Evolutionary conservation across 2,888 invertebrate species (phyloP).

Genomic region (Eustalomyia histrio): DNA sequence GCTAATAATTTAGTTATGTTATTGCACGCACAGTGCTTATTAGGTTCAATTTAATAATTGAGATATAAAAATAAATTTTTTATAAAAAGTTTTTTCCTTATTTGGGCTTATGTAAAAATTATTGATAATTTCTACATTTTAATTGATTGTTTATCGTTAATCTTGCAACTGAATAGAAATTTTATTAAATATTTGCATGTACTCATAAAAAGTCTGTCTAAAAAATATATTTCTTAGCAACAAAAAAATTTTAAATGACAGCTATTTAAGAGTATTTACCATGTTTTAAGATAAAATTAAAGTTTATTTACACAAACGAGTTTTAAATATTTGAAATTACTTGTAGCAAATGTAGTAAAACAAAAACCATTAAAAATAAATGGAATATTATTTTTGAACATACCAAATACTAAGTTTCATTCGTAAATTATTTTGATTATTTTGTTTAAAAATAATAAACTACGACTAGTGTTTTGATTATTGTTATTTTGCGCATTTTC

Average conservation of each 20-base stretch:
- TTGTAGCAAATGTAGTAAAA: neutral
- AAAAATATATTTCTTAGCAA: neutral
- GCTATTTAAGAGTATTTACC: neutral
- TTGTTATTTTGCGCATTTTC: conserved; percentile 41
- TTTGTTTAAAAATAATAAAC: conserved; percentile 36
- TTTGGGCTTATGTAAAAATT: too few relatives aligned
- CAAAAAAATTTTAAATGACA: neutral
- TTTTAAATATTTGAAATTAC: neutral
- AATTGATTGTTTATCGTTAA: neutral
- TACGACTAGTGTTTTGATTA: conserved; percentile 32
- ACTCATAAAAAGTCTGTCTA: neutral
- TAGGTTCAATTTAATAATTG: too few relatives aligned
- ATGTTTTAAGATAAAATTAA: neutral
- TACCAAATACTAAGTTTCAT: neutral
- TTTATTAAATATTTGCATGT: neutral
- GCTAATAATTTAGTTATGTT: too few relatives aligned
- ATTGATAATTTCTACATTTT: neutral
- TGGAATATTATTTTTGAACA: conserved; percentile 7
- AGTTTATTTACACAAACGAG: too few relatives aligned
- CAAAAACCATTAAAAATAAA: neutral
- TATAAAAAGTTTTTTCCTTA: too few relatives aligned
- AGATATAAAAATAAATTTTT: too few relatives aligned
- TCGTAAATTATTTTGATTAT: conserved; percentile 26
- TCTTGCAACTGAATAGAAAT: neutral
- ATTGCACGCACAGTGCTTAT: too few relatives aligned